Evolutionary conservation across 2,113 vertebrate species (phyloP), one percentile per base, ranked within the genome.

Genomic region (Triplophysa tibetana): DNA sequence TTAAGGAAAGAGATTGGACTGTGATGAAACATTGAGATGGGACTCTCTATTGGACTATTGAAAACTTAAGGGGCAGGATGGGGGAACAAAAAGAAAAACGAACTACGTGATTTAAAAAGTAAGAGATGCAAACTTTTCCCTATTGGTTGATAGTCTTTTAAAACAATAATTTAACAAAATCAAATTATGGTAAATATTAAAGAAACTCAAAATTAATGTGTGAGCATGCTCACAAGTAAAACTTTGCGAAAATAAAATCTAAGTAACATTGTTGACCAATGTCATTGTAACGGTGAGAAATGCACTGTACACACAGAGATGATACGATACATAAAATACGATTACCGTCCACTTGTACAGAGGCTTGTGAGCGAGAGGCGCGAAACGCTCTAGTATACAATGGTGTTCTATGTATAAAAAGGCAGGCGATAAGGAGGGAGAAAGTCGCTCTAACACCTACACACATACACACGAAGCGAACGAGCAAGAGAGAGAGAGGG

Each of bases 331-430:
- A 89, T 88, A 88, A 78, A 33, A 89, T 82, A 70, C 61, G 82
- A 90, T 91, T 89, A 91, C 89, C 85, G 87, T 70, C 77, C 56
- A 70, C 82, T 70, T 66, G 88, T 89, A 88, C 88, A 90, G 88
- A 88, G 81, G 78, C 82, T 80, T 54, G 84, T 70, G 66, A 52
- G 60, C 82, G 87, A 74, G 85, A 88, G 63, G 86, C 77, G 73
- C 79, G 76, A 87, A 86, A 83, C 74, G 79, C 82, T 70, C 86
- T 85, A 82, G 87, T 83, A 81, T 83, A 84, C 60, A 75, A 66
- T 61, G 21, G 70, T 52, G 3, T 2, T 2, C 26, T 3, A 78
- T 38, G 70, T 52, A 48, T 64, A 58, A 78, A 77, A 63, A 79
- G 45, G 70, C 26, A 84, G 72, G 77, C 79, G 83, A 78, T 74